Conservation (phyloP, 2,797 vertebrate species). For the Diceros bicornis region DNA sequence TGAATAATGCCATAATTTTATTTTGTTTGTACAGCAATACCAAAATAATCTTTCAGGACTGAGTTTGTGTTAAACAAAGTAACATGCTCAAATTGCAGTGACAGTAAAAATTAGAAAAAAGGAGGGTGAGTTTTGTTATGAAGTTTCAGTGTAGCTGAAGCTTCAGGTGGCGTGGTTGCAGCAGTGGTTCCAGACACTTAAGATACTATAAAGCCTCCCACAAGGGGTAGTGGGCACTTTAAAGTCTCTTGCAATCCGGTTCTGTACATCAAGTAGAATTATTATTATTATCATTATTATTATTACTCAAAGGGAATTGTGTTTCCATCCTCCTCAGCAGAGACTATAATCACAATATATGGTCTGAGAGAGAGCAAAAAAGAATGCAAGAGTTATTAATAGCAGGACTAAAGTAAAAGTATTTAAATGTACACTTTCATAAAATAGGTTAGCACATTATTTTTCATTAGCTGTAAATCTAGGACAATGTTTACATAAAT, state of each 20-base stretch:
- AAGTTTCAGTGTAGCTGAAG: slow-evolving; percentile 74
- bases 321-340: slow-evolving; percentile 73
- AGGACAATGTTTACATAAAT: slow-evolving; percentile 56
- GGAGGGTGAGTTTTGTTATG: slow-evolving; percentile 41
- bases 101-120: slow-evolving; percentile 65
- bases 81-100: slow-evolving; percentile 62
- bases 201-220: slow-evolving; percentile 56
- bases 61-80: slow-evolving; percentile 57
- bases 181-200: slow-evolving; percentile 48
- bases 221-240: slow-evolving; percentile 36
- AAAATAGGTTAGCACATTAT: slow-evolving; percentile 55
- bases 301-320: slow-evolving; percentile 74
- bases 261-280: slow-evolving; percentile 73
- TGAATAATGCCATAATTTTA: slow-evolving; percentile 46
- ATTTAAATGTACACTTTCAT: slow-evolving; percentile 62
- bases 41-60: slow-evolving; percentile 65
- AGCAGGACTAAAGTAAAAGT: slow-evolving; percentile 49
- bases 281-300: slow-evolving; percentile 62
- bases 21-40: slow-evolving; percentile 55
- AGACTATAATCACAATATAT: slow-evolving; percentile 67
- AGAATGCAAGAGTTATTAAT: slow-evolving; percentile 74
- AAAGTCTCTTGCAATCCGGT: slow-evolving; percentile 59
- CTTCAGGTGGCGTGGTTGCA: slow-evolving; percentile 28
- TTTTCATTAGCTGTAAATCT: slow-evolving; percentile 58
- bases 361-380: slow-evolving; percentile 71